Base-by-base conservation (phyloP, 2,797 vertebrate genomes). In the Agapornis canus region DNA sequence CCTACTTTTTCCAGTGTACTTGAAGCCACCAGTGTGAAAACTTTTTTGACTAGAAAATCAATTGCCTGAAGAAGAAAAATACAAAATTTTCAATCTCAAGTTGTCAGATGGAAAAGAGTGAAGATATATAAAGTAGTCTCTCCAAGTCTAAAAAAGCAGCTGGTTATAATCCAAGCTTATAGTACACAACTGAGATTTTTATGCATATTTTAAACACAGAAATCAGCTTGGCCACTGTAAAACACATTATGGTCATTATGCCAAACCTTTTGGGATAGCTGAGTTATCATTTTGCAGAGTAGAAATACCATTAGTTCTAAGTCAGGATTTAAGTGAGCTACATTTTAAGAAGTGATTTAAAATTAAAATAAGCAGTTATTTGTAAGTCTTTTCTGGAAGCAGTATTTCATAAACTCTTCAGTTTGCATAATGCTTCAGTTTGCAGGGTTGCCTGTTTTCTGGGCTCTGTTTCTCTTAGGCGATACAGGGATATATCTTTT, bases 21-120 rank as follows among this genome's bases (percentile, higher is more conserved):
- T 49, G 40, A 70, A 91, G 27, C 13, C 0, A 0, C 8, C 10
- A 35, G 12, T 14, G 1, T 66, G 18, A 68, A 69, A 66, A 25
- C 5, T 82, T 15, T 88, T 88, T 76, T 61, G 25, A n/a, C 25
- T 71, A 19, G 27, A 52, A 86, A 90, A 80, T 60, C 11, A 69
- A 31, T 59, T 88, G 13, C 11, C 13, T 73, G 25, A 56, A 32
- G 5, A 57, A 65, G 45, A 71, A 77, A 77, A 88, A 48, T 2
- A 69, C 18, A 29, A 52, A 37, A 42, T 37, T 85, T 92, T 64
- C 60, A 57, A 21, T 23, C 7, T 0, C 22, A 73, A 73, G 10
- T 82, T 73, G 6, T 63, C 43, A 48, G 51, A 15, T 77, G 52
- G 51, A 78, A 78, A 37, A 80, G 32, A 76, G 35, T 40, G 32